Conservation (phyloP, 2,113 vertebrate species). For the Nerophis ophidion region DNA sequence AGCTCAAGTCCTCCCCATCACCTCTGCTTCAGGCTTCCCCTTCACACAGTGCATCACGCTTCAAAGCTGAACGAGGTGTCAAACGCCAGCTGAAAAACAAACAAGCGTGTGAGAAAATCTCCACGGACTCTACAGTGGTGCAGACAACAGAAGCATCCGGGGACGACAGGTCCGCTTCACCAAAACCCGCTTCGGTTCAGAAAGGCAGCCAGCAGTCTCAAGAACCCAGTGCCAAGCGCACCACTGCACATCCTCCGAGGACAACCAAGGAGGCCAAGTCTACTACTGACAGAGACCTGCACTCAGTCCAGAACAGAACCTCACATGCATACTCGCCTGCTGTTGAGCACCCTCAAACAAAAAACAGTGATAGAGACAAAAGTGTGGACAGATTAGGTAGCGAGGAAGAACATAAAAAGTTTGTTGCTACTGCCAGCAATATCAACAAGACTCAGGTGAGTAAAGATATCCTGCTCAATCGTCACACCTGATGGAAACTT, state of each 20-base stretch:
- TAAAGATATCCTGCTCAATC: not conserved
- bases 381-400: constrained; percentile 14
- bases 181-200: constrained; percentile 2
- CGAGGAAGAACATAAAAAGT: constrained; percentile 20
- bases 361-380: constrained; percentile 31
- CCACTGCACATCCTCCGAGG: constrained; percentile 29
- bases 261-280: constrained; percentile 27
- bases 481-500: not conserved
- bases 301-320: constrained; percentile 40
- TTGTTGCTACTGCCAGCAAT: constrained; percentile 9
- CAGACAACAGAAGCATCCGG: constrained; percentile 19
- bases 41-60: constrained; percentile 61
- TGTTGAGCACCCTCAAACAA: constrained; percentile 24
- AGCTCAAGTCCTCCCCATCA: constrained; percentile 24
- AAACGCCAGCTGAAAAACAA: constrained; percentile 75
- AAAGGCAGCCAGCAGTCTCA: constrained; percentile 55
- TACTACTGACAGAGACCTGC: constrained; percentile 19
- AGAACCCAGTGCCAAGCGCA: constrained; percentile 62
- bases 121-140: constrained; percentile 18
- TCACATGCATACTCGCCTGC: constrained; percentile 16
- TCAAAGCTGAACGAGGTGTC: constrained; percentile 74
- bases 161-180: not conserved
- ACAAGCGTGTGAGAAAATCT: constrained; percentile 45
- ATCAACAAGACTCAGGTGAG: constrained; percentile 56
- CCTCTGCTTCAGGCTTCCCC: constrained; percentile 34